Base-by-base conservation (phyloP, 2,113 vertebrate species). In the Oncorhynchus kisutch region DNA sequence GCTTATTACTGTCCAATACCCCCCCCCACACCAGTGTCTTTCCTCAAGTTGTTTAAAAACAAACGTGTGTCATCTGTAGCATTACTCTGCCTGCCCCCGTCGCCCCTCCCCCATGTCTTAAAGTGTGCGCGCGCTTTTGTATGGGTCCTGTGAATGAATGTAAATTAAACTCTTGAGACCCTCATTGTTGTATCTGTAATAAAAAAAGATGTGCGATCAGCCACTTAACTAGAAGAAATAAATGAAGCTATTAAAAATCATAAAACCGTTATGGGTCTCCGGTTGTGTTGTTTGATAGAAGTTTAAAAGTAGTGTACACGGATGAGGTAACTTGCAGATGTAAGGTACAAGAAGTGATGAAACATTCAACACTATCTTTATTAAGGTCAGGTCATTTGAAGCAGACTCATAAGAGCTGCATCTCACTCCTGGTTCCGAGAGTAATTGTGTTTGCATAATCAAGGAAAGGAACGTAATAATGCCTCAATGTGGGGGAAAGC, bases 221-320 rank as follows among this genome's bases (percentile, higher is more conserved):
- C 90, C 86, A 87, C 85, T 92, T 91, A 92, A 91, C 91, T 87
- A 85, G 86, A 87, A 90, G 81, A 70, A 83, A 68, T 25, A 51
- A 60, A 78, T 75, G 70, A 75, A 73, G 69, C 6, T 34, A 54
- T 77, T 71, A 74, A 82, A 87, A 83, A 85, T 49, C 1, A 86
- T 78, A 74, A 87, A 64, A 29, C 20, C 1, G 4, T 39, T 45
- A 45, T 45, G 39, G 0, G 39, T 45, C 39, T 31, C 4, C 39
- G 49, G 20, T 27, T 29, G 16, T 59, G 49, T 54, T 48, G 12
- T 67, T 25, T 31, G 22, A 2, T 25, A n/a, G 25, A 67, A 67
- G 22, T 9, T 16, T 64, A 64, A 16, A n/a, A n/a, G 20, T n/a
- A 22, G 60, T 64, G 60, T 24, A n/a, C 18, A 64, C n/a, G 5